phyloP scores from a whole-genome alignment of 2,888 invertebrate genomes.

The Podabrus alpinus region DNA sequence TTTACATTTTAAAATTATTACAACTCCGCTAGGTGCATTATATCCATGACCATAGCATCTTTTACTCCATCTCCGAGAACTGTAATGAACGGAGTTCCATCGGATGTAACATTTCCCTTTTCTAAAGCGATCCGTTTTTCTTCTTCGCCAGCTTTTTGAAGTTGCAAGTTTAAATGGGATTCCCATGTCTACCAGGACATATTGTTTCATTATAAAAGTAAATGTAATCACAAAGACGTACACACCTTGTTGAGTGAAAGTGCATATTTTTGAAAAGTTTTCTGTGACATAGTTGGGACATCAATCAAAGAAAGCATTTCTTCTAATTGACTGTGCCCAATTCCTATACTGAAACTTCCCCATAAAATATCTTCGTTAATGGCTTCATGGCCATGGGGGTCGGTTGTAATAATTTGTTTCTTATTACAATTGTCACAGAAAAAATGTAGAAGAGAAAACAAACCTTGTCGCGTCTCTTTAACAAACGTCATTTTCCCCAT shows the following conservation, averaged over 20 bases:
- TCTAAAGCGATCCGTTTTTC: background rate
- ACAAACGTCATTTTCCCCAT: background rate
- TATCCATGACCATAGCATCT: background rate
- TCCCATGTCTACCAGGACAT: background rate
- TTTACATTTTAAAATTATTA: background rate
- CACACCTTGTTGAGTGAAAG: background rate
- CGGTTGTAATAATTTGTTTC: background rate
- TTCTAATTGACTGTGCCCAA: background rate
- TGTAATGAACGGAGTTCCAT: background rate
- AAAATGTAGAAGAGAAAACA: background rate
- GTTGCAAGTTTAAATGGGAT: background rate
- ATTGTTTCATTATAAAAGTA: background rate
- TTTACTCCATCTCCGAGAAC: background rate
- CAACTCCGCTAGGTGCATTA: background rate
- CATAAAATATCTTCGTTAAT: background rate
- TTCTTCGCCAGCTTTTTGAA: conserved; percentile 3
- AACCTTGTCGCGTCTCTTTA: background rate
- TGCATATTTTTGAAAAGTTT: background rate
- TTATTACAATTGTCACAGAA: background rate
- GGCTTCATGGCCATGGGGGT: background rate
- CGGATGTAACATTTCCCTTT: background rate
- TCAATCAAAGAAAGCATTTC: background rate
- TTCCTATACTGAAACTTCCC: background rate
- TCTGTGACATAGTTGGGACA: background rate
- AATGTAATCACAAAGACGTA: background rate